Evolutionary conservation across 2,797 vertebrate species (phyloP).

Genomic region (Bovichtus variegatus): DNA sequence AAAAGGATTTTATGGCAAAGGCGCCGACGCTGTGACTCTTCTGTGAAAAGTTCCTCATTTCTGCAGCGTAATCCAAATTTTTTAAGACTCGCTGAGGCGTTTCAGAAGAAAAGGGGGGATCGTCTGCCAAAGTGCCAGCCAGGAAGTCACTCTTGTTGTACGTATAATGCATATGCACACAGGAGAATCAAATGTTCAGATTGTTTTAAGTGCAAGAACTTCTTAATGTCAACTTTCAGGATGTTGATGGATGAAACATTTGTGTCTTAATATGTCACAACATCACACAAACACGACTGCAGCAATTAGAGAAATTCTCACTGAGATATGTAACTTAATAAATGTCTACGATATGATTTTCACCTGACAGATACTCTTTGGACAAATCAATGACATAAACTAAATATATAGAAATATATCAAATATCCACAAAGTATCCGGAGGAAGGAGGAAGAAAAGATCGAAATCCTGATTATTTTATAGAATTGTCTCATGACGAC

Average conservation of each 20-base stretch:
- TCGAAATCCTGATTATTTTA: slow-evolving; percentile 43
- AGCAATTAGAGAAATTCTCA: not conserved
- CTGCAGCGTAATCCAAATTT: slow-evolving; percentile 13
- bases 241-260: slow-evolving; percentile 3
- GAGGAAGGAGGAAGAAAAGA: not conserved
- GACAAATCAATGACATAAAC: not conserved
- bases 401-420: not conserved
- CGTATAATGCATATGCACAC: not conserved
- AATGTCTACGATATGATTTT: not conserved
- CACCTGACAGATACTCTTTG: not conserved
- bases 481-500: slow-evolving; percentile 38
- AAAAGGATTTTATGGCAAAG: slow-evolving; percentile 44
- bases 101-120: not conserved
- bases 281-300: not conserved
- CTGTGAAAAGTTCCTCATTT: slow-evolving; percentile 42
- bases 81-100: not conserved
- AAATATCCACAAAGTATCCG: not conserved
- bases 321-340: not conserved
- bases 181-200: not conserved
- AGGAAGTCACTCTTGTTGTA: not conserved
- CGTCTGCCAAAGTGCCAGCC: not conserved
- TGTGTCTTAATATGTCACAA: not conserved
- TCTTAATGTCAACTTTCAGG: slow-evolving; percentile 7
- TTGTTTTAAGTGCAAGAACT: too few species aligned
- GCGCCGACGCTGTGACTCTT: slow-evolving; percentile 21